These are phyloP conservation scores for Drosophila melanosoma DNA, from an alignment of 2,888 invertebrate species.

Conservation along the genomic window DNA sequence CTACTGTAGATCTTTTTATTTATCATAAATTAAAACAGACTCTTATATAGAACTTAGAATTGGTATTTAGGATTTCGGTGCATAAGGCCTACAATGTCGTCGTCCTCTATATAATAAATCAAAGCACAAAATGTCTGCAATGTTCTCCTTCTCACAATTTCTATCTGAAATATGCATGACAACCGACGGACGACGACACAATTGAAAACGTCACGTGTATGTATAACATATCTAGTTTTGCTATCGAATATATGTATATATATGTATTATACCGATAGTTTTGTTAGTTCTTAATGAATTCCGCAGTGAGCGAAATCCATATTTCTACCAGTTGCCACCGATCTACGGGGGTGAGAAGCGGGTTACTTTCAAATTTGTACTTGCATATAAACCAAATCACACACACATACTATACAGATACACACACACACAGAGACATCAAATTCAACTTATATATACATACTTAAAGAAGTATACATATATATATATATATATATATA, in stretches of 20 bases:
- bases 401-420: constrained; percentile 34
- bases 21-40: not conserved
- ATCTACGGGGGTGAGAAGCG: constrained; percentile 80
- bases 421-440: constrained; percentile 28
- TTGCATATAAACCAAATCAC: constrained; percentile 79
- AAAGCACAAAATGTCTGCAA: constrained; percentile 22
- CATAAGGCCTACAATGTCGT: not conserved
- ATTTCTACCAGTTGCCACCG: constrained; percentile 63
- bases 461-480: constrained; percentile 32
- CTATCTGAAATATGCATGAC: constrained; percentile 47
- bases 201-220: constrained; percentile 74
- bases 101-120: constrained; percentile 6
- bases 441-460: constrained; percentile 51
- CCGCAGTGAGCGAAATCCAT: constrained; percentile 44
- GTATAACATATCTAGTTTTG: constrained; percentile 70
- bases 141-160: constrained; percentile 21
- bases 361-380: constrained; percentile 79
- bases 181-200: constrained; percentile 34
- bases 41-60: not conserved
- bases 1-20: not conserved
- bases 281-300: constrained; percentile 50
- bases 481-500: constrained; percentile 22
- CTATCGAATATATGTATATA: constrained; percentile 39
- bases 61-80: not conserved
- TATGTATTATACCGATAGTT: constrained; percentile 53